Evolutionary conservation across 2,888 invertebrate genomes (phyloP).

Genomic region (Girardia tigrina): DNA sequence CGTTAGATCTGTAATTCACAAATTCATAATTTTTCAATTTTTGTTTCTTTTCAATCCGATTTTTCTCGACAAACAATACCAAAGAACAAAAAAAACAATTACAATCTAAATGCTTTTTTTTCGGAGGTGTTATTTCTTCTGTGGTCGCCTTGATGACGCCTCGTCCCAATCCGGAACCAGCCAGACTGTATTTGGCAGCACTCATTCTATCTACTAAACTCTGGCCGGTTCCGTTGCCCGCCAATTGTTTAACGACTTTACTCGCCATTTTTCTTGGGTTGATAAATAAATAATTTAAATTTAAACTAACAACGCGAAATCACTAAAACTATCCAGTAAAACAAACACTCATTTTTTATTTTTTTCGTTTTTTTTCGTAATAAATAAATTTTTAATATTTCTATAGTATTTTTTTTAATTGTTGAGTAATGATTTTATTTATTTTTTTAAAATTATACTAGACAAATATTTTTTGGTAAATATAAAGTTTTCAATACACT

Average conservation of each 20-base stretch:
- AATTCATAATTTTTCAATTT: neutral
- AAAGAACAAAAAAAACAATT: slow-evolving; percentile 47
- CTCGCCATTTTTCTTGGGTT: slow-evolving; percentile 30
- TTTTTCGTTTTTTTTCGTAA: too few relatives aligned
- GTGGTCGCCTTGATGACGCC: slow-evolving; percentile 99
- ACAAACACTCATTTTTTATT: too few relatives aligned
- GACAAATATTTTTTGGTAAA: too few relatives aligned
- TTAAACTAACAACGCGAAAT: neutral
- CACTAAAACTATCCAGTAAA: neutral
- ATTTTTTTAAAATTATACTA: too few relatives aligned
- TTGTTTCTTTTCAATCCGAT: too few relatives aligned
- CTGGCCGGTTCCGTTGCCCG: slow-evolving; percentile 60
- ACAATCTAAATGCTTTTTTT: slow-evolving; percentile 99
- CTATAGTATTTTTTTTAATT: too few relatives aligned
- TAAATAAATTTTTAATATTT: too few relatives aligned
- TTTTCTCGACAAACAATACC: too few relatives aligned
- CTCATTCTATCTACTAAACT: slow-evolving; percentile 91
- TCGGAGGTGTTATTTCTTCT: slow-evolving; percentile 97
- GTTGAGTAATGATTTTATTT: too few relatives aligned
- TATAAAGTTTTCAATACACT: too few relatives aligned
- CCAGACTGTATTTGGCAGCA: slow-evolving; percentile 93
- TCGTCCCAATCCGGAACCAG: slow-evolving; percentile 96
- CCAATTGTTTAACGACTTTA: slow-evolving; percentile 36
- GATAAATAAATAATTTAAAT: neutral
- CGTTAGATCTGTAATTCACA: slow-evolving; percentile 70